Conservation (phyloP, 2,888 invertebrate species). For the Punctoribates punctum region DNA sequence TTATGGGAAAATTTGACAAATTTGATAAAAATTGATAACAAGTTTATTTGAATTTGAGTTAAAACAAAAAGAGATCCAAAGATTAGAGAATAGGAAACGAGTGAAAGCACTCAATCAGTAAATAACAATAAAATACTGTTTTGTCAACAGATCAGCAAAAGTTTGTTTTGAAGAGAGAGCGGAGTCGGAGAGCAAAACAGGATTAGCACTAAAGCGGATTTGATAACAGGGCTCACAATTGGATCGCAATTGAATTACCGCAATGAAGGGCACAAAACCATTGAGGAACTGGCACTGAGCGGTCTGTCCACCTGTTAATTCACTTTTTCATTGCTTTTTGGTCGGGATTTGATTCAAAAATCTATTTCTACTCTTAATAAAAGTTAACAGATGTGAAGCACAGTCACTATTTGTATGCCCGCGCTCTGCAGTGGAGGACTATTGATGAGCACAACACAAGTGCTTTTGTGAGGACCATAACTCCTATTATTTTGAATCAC, state of each 20-base stretch:
- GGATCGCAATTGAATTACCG: conserved; percentile 29
- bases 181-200: neutral
- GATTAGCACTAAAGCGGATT: conserved; percentile 35
- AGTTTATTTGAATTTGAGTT: neutral
- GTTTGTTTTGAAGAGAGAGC: conserved; percentile 32
- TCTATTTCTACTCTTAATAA: conserved; percentile 13
- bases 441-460: conserved; percentile 31
- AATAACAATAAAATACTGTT: conserved; percentile 19
- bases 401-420: neutral
- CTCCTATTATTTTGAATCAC: conserved; percentile 35
- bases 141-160: conserved; percentile 9
- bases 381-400: conserved; percentile 36
- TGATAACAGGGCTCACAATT: conserved; percentile 22
- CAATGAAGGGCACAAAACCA: conserved; percentile 18
- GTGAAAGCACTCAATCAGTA: conserved; percentile 4
- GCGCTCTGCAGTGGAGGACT: neutral
- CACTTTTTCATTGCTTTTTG: conserved; percentile 38
- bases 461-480: conserved; percentile 30
- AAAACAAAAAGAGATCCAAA: neutral
- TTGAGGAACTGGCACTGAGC: neutral
- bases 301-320: conserved; percentile 34
- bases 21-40: neutral
- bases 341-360: conserved; percentile 31
- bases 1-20: neutral
- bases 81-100: neutral